Evolutionary conservation across 2,113 vertebrate genomes (phyloP).

Genomic region (Muntiacus muntjak): DNA sequence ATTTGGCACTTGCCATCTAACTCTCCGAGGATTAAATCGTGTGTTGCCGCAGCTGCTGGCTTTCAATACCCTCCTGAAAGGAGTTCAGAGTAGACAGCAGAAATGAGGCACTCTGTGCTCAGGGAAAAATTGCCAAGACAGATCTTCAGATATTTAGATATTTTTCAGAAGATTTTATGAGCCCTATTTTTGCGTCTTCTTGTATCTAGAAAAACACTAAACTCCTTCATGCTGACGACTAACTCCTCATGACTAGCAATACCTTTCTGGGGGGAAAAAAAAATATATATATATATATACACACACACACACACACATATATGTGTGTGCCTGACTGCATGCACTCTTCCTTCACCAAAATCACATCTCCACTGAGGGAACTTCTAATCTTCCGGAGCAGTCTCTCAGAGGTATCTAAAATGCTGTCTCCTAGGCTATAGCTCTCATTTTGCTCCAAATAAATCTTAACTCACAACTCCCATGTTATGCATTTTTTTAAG

Average conservation of each 20-base stretch:
- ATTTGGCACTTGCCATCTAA: not conserved
- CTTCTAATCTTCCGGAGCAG: not conserved
- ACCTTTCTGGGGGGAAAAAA: not conserved
- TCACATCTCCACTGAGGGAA: not conserved
- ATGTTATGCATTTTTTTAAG: not conserved
- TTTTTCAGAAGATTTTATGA: not conserved
- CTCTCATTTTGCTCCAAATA: not conserved
- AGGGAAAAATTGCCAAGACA: not conserved
- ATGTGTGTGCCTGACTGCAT: not conserved
- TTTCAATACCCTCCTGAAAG: not conserved
- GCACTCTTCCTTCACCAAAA: not conserved
- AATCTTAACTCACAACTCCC: not conserved
- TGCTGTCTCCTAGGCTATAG: not conserved
- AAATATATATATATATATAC: rapidly evolving
- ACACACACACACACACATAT: not conserved
- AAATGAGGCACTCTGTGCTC: not conserved
- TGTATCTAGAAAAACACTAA: not conserved
- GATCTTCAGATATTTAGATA: not conserved
- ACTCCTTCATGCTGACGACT: not conserved
- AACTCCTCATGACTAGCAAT: not conserved
- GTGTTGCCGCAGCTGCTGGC: not conserved
- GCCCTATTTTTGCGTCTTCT: not conserved
- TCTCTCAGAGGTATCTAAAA: not conserved
- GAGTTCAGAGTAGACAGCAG: not conserved
- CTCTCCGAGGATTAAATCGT: not conserved